Conservation (phyloP, 2,113 vertebrate species). For the Podiceps cristatus region DNA sequence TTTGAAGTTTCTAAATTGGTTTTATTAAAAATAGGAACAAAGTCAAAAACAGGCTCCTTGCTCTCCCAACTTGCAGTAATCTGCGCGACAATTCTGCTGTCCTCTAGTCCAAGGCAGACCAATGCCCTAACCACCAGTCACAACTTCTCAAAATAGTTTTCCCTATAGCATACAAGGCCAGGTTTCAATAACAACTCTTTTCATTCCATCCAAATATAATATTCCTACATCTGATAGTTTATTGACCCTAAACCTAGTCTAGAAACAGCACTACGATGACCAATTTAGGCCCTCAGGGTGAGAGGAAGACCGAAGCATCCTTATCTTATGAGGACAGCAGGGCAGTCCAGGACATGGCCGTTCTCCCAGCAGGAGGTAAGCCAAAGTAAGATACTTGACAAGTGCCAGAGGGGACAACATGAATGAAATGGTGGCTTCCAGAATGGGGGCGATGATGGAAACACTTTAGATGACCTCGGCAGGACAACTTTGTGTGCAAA, state of each 20-base stretch:
- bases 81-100: neutral
- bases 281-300: neutral
- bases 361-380: neutral
- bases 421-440: neutral
- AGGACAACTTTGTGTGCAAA: neutral
- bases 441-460: neutral
- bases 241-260: neutral
- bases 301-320: neutral
- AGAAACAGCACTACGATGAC: neutral
- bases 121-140: neutral
- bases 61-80: neutral
- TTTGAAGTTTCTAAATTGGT: neutral
- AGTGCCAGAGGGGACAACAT: neutral
- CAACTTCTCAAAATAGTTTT: neutral
- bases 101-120: neutral
- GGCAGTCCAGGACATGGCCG: rapidly evolving
- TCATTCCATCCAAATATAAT: neutral
- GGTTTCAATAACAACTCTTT: neutral
- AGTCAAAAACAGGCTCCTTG: neutral
- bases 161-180: rapidly evolving
- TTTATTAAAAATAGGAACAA: neutral
- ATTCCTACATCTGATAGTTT: neutral
- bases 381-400: neutral
- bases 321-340: neutral
- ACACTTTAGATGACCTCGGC: neutral